Base-by-base conservation (phyloP, 2,797 vertebrate genomes). In the Agapornis canus region DNA sequence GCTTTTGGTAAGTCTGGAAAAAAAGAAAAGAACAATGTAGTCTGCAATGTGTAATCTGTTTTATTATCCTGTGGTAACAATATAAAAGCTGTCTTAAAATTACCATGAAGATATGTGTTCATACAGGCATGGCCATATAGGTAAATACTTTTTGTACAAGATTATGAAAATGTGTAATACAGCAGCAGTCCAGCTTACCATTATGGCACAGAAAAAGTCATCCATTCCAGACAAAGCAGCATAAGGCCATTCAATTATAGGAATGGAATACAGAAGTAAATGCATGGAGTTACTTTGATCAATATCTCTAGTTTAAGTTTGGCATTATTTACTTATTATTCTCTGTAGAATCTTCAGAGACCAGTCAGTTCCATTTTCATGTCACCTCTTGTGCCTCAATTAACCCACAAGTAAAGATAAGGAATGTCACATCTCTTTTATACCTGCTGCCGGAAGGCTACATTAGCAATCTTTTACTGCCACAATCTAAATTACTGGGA, bases 1-100 rank as follows among this genome's bases (percentile, higher is more conserved):
- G 65, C 26, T 95, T 93, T 93, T 59, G 96, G 97, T 98, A 97
- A 96, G 97, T 96, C 43, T 82, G 79, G 29, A 39, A 39, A 39
- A 39, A 39, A 39, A 63, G 42, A 49, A 32, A 22, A 63, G 39
- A n/a, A 9, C 21, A 32, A 9, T 15, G 17, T 31, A 56, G 6
- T 31, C 42, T 78, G 39, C 49, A 39, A 32, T 35, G 11, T 64
- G 25, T 65, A 69, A 79, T 78, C 83, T 32, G 15, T 11, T 64
- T 1, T 81, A 39, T 49, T 31, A n/a, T 25, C 45, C 43, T 11
- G 12, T 35, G 16, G 18, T 65, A 72, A 70, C 27, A 69, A 83
- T 63, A 12, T 48, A 76, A 86, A 90, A 71, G 4, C 19, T 76
- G 3, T 72, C 39, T 72, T 78, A 86, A 84, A 84, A 66, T 79